A percentile compares a stretch with the other conserved stretches of the same genome.
Conservation (phyloP, 2,797 vertebrate genomes). For the Peromyscus melanophrys region DNA sequence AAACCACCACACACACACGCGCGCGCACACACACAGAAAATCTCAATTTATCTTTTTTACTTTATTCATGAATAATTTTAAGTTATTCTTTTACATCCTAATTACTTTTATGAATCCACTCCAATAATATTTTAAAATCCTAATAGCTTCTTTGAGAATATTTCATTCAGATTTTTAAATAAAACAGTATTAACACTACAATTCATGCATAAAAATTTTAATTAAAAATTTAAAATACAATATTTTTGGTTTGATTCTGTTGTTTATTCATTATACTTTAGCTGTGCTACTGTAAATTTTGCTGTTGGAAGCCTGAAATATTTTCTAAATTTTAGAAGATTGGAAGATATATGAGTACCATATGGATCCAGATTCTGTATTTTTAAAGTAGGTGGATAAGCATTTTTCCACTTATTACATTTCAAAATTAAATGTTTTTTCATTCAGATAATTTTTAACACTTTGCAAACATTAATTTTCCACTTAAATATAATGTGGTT, state of each 20-base stretch:
- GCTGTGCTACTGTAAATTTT: not conserved
- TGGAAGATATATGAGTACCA: not conserved
- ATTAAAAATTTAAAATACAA: not conserved
- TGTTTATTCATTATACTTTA: not conserved
- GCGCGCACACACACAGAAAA: no score
- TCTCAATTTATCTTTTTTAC: no score
- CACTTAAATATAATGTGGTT: not conserved
- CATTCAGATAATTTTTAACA: not conserved
- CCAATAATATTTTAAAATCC: no score
- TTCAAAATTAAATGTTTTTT: not conserved
- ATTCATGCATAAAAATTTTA: not conserved
- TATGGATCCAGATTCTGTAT: not conserved
- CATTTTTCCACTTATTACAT: not conserved
- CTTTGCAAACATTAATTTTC: not conserved
- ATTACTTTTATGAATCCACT: no score
- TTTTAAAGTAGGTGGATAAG: not conserved
- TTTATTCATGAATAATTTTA: no score
- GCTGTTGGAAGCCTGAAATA: not conserved
- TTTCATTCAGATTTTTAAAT: not conserved
- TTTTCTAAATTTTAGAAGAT: not conserved
- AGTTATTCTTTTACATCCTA: no score
- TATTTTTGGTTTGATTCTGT: not conserved
- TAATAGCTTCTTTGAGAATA: no score
- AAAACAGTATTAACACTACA: not conserved
- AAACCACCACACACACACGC: not conserved